These are phyloP conservation scores for Apostichopus parvimensis DNA, from an alignment of 35 echinoderm and acorn worm genomes.

Conservation along the genomic window DNA sequence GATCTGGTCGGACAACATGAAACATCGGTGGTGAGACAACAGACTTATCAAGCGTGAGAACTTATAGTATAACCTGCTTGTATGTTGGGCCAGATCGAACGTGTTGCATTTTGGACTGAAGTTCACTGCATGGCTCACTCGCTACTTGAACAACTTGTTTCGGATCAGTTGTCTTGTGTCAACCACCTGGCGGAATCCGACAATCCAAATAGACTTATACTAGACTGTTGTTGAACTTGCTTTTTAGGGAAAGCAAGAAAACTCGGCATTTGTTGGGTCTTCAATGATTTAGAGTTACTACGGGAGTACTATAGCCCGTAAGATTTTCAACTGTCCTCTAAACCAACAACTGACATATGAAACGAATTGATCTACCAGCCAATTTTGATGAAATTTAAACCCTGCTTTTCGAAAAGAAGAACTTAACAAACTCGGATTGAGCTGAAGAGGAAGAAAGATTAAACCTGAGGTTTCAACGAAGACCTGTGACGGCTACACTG, in stretches of 20 bases:
- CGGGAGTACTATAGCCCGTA: neutral
- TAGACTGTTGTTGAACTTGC: neutral
- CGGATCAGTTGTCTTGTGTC: neutral
- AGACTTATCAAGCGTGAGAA: neutral
- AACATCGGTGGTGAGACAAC: conserved; percentile 1
- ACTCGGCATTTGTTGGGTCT: neutral
- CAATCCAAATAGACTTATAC: neutral
- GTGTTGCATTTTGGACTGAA: neutral
- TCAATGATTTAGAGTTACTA: neutral
- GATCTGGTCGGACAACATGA: neutral
- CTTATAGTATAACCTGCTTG: neutral
- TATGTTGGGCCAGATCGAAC: neutral
- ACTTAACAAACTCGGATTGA: neutral
- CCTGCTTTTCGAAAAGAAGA: neutral
- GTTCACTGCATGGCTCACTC: conserved; percentile 5
- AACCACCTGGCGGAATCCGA: neutral
- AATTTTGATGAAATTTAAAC: neutral
- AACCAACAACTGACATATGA: neutral
- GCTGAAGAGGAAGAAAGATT: neutral
- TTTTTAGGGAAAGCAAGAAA: neutral
- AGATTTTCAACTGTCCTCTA: neutral
- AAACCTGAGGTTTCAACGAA: neutral
- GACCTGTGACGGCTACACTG: neutral
- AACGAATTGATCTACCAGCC: neutral
- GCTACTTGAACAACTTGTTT: neutral